Base-by-base conservation (phyloP, 2,888 invertebrate species). In the Heterodera filipjevi region DNA sequence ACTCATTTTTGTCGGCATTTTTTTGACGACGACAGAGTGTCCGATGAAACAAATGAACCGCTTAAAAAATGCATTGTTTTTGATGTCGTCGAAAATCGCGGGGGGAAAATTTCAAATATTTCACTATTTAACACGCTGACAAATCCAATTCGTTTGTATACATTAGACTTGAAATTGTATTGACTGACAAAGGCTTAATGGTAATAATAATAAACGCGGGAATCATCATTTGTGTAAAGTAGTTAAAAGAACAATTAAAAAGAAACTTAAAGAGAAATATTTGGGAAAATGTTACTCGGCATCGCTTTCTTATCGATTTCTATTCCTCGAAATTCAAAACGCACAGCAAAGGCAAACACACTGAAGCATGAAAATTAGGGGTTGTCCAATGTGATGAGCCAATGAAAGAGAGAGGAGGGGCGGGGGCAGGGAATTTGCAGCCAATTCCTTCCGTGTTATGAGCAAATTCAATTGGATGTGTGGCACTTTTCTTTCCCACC, bases 291-390 rank as follows among this genome's bases (percentile, higher is more conserved):
- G 22, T 19, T 53, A n/a, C 22, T 22, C 53, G 6, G 22, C 6
- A 16, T 49, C 49, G 49, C 27, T 10, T 59, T 59, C 12, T n/a
- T 59, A 0, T 32, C 5, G 33, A n/a, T n/a, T n/a, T 68, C 22
- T 33, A 68, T 68, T 35, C 32, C 33, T 16, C 14, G 68, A 35
- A 16, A 33, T 14, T 33, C 30, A 66, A 66, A 66, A 66, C 66
- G 66, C 22, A 53, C 19, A 27, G 59, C 59, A 27, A 59, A 27
- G 12, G 27, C 59, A 27, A 59, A 59, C 59, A 59, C 59, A 22
- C 10, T 12, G 59, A 59, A 59, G 59, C 59, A 59, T 59, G 59
- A 59, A 59, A 59, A 59, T 59, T 59, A 59, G 59, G 59, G 59
- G 59, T 59, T 59, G 59, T 19, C n/a, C 53, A 59, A 59, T 27